Evolutionary conservation across 2,797 vertebrate genomes (phyloP), one percentile per base, ranked within the genome.

Genomic region (Gallirallus australis): DNA sequence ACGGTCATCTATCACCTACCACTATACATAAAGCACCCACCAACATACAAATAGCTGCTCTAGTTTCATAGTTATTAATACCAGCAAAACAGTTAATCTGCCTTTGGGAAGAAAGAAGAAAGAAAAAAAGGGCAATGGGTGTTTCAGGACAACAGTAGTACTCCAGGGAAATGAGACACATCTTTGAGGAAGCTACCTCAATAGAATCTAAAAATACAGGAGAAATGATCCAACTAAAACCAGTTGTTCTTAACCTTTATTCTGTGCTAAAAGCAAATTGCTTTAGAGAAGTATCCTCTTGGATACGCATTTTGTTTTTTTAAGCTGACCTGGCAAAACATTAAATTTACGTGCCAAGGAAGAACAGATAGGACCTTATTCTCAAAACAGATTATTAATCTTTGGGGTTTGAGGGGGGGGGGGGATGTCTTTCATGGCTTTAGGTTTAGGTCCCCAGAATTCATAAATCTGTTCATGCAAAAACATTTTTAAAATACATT

Each of bases 131-230:
- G 61, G 19, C 54, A 83, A 59, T 20, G 87, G 52, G 82, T 48
- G 21, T 95, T 97, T 94, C 81, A 96, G 95, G 92, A 88, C 84
- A 94, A 12, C 1, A 2, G 35, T 28, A 79, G 73, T 42, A 66
- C 96, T 93, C 78, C 45, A 65, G 94, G 76, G 96, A 95, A 93
- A 91, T 5, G 1, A 92, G 72, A 72, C 33, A 65, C 15, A 50
- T 91, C 78, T 93, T 93, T 83, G 78, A 96, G 63, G 77, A 92
- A 93, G 86, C 60, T 77, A 81, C 83, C 86, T 93, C 63, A 90
- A 95, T 91, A 96, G 20, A 93, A 86, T 82, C 95, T 94, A 94
- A 95, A 96, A 94, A 90, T 94, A 96, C 19, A 76, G 42, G 18
- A 84, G 45, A 94, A 94, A 23, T 12, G 23, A 89, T 66, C 59